A percentile compares a stretch with the other conserved stretches of the same genome.
These are phyloP conservation scores for Eriocheir sinensis DNA, from an alignment of 1,140 invertebrate genomes.

Conservation along the genomic window DNA sequence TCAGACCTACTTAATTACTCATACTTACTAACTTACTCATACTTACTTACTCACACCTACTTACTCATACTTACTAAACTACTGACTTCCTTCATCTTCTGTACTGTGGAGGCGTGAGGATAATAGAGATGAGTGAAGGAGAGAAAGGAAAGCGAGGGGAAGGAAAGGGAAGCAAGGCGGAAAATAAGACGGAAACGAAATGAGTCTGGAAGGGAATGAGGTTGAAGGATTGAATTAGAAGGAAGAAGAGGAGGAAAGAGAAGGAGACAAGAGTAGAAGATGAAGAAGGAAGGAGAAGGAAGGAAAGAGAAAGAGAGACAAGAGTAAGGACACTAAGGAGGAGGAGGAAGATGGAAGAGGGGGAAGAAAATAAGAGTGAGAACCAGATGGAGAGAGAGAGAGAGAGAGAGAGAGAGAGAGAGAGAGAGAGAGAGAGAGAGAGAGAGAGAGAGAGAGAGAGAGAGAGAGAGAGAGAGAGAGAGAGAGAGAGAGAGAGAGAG, in stretches of 20 bases:
- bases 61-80: neutral
- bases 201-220: neutral
- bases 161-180: neutral
- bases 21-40: too few relatives aligned
- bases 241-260: neutral
- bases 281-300: conserved; percentile 11
- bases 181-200: neutral
- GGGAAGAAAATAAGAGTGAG: neutral
- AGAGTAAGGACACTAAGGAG: neutral
- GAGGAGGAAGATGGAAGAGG: neutral
- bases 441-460: neutral
- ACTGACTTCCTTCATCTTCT: neutral
- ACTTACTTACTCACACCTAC: conserved; percentile 23
- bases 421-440: conserved; percentile 37
- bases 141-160: neutral
- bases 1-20: too few relatives aligned
- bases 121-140: neutral
- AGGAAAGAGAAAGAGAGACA: neutral
- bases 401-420: conserved; percentile 43
- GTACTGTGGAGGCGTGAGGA: neutral
- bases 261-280: neutral
- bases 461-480: neutral
- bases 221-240: neutral
- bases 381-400: neutral
- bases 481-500: neutral